phyloP scores from a whole-genome alignment of 2,797 vertebrate species.

The Discoglossus pictus region DNA sequence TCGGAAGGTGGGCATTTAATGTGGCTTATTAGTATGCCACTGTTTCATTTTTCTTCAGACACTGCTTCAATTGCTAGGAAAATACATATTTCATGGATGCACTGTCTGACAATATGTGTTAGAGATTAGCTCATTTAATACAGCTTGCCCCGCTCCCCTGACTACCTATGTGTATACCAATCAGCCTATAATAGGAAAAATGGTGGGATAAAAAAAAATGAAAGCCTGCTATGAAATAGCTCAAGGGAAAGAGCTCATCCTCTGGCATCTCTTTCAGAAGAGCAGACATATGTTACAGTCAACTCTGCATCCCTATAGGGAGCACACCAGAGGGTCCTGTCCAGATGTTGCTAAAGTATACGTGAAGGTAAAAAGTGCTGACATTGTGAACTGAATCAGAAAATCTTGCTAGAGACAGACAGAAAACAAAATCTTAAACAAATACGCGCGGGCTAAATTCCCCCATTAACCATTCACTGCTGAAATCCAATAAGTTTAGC shows the following conservation, averaged over 20 bases:
- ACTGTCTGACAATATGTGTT: constrained; percentile 43
- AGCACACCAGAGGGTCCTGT: constrained; percentile 36
- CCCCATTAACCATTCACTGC: constrained; percentile 25
- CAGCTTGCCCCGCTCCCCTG: constrained; percentile 46
- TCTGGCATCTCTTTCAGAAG: constrained; percentile 41
- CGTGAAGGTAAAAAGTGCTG: constrained; percentile 28
- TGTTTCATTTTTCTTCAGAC: constrained; percentile 36
- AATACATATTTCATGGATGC: constrained; percentile 47
- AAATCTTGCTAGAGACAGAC: constrained; percentile 7
- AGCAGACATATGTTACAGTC: constrained; percentile 47
- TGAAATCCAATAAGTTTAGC: constrained; percentile 21
- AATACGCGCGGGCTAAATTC: constrained; percentile 16
- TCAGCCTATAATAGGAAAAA: constrained; percentile 49
- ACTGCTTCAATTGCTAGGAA: constrained; percentile 39
- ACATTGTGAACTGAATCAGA: constrained; percentile 20
- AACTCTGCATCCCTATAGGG: constrained; percentile 39
- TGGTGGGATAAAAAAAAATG: constrained; percentile 45
- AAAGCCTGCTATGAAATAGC: constrained; percentile 38
- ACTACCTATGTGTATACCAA: constrained; percentile 48
- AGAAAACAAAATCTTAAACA: constrained; percentile 12
- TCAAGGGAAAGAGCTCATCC: constrained; percentile 43
- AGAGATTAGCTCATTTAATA: constrained; percentile 49
- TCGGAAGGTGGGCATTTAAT: constrained; percentile 46
- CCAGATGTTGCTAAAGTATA: constrained; percentile 48
- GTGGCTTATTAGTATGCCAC: constrained; percentile 43